A percentile compares a stretch with the other conserved stretches of the same genome.
Conservation (phyloP, 92 coral and sea anemone species). For the Actinernus sp. region DNA sequence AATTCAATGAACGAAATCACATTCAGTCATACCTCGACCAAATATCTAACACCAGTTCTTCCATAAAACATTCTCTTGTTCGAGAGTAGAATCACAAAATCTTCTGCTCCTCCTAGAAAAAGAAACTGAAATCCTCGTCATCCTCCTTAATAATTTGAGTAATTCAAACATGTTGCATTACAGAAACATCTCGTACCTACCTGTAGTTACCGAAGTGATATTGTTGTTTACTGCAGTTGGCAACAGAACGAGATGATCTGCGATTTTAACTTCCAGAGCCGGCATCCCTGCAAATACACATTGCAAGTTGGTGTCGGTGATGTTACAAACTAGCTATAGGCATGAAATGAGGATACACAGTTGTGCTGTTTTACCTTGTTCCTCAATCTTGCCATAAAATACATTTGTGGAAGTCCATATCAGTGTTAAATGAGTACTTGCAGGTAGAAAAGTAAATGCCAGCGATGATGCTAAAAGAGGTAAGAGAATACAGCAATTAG, state of each 20-base stretch:
- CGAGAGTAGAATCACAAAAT: constrained; percentile 32
- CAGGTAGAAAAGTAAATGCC: constrained; percentile 15
- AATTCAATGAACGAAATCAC: too few species aligned
- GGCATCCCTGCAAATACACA: too few species aligned
- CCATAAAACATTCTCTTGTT: constrained; percentile 69
- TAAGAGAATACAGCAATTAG: neutral
- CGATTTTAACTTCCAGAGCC: too few species aligned
- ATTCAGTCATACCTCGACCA: constrained; percentile 66
- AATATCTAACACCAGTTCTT: constrained; percentile 22
- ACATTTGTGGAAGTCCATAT: constrained; percentile 17
- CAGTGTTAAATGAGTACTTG: constrained; percentile 27
- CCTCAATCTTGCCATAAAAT: constrained; percentile 28
- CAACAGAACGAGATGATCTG: too few species aligned
- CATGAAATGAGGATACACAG: too few species aligned
- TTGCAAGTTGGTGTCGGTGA: too few species aligned
- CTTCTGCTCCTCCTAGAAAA: constrained; percentile 47
- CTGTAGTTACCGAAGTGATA: too few species aligned
- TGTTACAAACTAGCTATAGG: too few species aligned
- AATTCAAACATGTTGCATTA: too few species aligned
- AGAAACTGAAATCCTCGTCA: neutral
- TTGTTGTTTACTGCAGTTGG: too few species aligned
- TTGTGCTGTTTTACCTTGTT: constrained; percentile 17
- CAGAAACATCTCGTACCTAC: too few species aligned
- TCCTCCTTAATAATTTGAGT: too few species aligned
- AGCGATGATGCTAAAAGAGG: constrained; percentile 1